A percentile compares a stretch with the other conserved stretches of the same genome.
These are phyloP conservation scores for Drosophila macrospina DNA, from an alignment of 2,888 invertebrate species.

Conservation along the genomic window DNA sequence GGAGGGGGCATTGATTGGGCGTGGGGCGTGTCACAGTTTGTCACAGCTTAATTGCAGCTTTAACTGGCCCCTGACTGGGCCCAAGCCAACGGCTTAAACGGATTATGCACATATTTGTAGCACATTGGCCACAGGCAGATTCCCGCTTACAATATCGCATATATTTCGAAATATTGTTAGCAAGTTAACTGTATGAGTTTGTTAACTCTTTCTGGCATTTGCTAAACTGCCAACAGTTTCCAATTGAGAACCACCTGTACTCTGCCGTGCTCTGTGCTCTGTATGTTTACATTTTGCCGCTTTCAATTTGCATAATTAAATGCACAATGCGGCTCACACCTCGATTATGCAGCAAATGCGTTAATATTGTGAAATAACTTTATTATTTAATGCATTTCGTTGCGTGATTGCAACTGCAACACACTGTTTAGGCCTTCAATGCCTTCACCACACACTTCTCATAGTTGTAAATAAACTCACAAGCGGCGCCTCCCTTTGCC, in stretches of 20 bases:
- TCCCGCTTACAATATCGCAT: not conserved
- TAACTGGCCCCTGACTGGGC: slow-evolving; percentile 51
- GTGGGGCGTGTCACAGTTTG: slow-evolving; percentile 59
- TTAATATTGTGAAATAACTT: slow-evolving; percentile 73
- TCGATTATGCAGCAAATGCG: slow-evolving; percentile 63
- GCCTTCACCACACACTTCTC: slow-evolving; percentile 62
- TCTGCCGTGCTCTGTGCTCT: not conserved
- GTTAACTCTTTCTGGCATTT: no score
- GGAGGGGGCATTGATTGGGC: not conserved
- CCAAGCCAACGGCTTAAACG: slow-evolving; percentile 62
- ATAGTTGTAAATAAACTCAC: slow-evolving; percentile 50
- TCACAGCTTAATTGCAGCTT: slow-evolving; percentile 72
- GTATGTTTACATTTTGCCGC: slow-evolving; percentile 50
- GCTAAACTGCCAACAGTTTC: no score
- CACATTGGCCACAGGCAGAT: not conserved
- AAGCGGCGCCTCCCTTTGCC: slow-evolving; percentile 28
- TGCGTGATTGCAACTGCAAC: slow-evolving; percentile 54
- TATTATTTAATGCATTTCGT: slow-evolving; percentile 66
- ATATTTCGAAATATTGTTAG: no score
- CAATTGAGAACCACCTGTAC: slow-evolving; percentile 11
- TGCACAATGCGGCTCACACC: slow-evolving; percentile 44
- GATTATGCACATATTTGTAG: slow-evolving; percentile 64
- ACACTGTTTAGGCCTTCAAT: slow-evolving; percentile 49
- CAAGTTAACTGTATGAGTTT: no score
- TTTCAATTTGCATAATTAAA: slow-evolving; percentile 79